Percentiles rank a stretch among this genome's conserved stretches.
Evolutionary conservation across 2,113 vertebrate genomes (phyloP).

Genomic region (Capreolus pygargus): DNA sequence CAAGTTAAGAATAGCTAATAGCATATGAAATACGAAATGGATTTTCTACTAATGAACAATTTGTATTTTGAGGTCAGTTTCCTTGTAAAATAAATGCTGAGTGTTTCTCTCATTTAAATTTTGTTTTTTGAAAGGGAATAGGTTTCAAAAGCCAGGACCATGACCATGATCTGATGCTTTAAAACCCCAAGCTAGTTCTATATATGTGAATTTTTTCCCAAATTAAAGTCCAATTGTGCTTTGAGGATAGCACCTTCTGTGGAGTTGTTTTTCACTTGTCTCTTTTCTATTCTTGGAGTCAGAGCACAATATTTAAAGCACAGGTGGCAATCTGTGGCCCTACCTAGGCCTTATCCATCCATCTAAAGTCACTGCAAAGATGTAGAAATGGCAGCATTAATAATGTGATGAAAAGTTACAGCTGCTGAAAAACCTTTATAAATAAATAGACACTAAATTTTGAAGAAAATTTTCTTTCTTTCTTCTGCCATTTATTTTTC

Average conservation of each 20-base stretch:
- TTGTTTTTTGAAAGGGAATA: not conserved
- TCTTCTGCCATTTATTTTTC: not conserved
- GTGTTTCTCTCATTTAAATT: not conserved
- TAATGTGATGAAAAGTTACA: not conserved
- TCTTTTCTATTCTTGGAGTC: slow-evolving; percentile 15
- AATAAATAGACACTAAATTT: not conserved
- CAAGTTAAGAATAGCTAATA: not conserved
- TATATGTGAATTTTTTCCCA: not conserved
- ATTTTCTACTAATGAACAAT: not conserved
- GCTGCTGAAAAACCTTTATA: not conserved
- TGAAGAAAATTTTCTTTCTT: not conserved
- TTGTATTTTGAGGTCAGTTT: slow-evolving; percentile 35
- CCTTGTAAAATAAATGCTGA: not conserved
- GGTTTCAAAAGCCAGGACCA: not conserved
- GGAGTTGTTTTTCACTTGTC: not conserved
- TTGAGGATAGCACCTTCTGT: not conserved
- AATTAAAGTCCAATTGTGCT: not conserved
- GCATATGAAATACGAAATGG: not conserved
- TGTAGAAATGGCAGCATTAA: not conserved
- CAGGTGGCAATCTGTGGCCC: not conserved
- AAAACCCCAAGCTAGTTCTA: not conserved
- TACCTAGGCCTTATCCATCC: not conserved
- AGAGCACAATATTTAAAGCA: not conserved
- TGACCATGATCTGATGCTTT: not conserved
- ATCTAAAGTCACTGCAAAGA: not conserved